phyloP scores from a whole-genome alignment of 2,113 vertebrate genomes.

The Apaloderma vittatum region DNA sequence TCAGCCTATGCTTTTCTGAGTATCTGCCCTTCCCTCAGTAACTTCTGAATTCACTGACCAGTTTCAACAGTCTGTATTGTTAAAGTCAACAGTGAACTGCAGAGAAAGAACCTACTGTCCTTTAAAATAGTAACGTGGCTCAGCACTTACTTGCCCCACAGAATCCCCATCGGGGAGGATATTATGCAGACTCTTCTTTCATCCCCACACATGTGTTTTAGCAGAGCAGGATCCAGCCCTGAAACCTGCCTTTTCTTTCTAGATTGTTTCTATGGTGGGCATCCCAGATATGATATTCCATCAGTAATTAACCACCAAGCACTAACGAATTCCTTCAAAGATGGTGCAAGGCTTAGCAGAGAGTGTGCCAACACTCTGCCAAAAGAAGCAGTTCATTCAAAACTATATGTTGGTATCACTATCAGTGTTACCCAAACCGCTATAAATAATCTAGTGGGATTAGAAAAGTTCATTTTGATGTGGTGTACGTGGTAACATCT shows the following conservation, averaged over 20 bases:
- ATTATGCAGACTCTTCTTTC: background rate
- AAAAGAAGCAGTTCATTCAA: background rate
- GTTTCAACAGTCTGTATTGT: background rate
- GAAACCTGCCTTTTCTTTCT: background rate
- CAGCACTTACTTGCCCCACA: background rate
- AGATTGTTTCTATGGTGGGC: background rate
- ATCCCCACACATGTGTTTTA: background rate
- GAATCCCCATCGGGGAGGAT: background rate
- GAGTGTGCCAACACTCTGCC: background rate
- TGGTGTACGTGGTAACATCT: background rate
- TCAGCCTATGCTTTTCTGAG: background rate
- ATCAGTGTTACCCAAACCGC: background rate
- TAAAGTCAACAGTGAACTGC: background rate
- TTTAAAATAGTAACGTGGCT: slow-evolving; percentile 25
- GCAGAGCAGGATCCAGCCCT: background rate
- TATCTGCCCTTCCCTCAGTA: background rate
- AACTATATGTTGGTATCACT: background rate
- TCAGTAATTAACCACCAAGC: background rate
- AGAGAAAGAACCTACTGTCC: slow-evolving; percentile 11
- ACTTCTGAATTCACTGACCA: slow-evolving; percentile 24
- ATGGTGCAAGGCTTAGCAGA: background rate
- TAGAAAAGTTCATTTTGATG: background rate
- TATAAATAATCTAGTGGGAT: background rate
- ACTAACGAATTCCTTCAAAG: background rate
- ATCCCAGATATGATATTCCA: background rate